phyloP scores from a whole-genome alignment of 2,113 vertebrate genomes.

The Psilopsiagon aurifrons region DNA sequence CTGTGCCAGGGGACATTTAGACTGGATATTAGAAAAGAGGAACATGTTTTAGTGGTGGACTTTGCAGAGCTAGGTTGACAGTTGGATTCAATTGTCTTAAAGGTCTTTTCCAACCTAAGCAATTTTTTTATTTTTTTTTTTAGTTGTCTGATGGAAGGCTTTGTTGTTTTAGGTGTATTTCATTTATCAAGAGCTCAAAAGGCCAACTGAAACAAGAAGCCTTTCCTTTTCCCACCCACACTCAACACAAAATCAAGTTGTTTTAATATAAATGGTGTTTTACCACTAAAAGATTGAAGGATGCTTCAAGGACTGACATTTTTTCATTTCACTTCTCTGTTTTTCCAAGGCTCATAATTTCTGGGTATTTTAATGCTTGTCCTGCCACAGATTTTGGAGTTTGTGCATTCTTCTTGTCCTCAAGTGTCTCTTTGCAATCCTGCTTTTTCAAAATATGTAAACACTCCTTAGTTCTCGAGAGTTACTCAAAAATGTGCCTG shows the following conservation, averaged over 20 bases:
- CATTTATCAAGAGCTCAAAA: slow-evolving; percentile 31
- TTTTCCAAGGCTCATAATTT: background rate
- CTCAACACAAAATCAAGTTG: background rate
- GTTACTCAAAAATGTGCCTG: slow-evolving; percentile 55
- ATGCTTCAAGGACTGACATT: background rate
- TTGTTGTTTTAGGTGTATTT: slow-evolving; percentile 51
- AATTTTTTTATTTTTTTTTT: background rate
- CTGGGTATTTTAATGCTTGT: slow-evolving; percentile 2
- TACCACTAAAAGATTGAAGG: background rate
- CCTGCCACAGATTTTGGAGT: slow-evolving; percentile 14
- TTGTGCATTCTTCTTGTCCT: slow-evolving; percentile 54
- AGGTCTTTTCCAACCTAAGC: background rate
- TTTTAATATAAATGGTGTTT: background rate
- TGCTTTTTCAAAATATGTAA: slow-evolving; percentile 51
- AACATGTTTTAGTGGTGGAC: background rate
- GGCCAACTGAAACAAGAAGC: slow-evolving; percentile 6
- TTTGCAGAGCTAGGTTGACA: background rate
- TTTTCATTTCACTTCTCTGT: background rate
- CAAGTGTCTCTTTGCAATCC: slow-evolving; percentile 43
- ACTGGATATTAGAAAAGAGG: background rate
- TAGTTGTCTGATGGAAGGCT: background rate
- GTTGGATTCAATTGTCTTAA: background rate
- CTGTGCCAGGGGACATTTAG: background rate
- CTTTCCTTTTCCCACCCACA: slow-evolving; percentile 32
- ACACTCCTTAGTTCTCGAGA: slow-evolving; percentile 50